Evolutionary conservation across 2,888 invertebrate genomes (phyloP), one percentile per base, ranked within the genome.

Genomic region (Drosophila melanosoma): DNA sequence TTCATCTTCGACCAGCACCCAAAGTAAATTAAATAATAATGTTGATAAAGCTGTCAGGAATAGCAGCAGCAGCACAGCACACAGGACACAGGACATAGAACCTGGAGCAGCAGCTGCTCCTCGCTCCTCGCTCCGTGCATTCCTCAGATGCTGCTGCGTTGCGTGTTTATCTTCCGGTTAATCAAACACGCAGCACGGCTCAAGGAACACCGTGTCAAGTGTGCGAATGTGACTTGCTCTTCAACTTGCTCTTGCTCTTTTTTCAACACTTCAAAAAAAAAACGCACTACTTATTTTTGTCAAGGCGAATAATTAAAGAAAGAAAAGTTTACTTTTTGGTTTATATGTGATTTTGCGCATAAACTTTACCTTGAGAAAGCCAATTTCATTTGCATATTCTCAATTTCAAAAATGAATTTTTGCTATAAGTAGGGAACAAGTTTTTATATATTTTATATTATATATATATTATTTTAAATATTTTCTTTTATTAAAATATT

Each of bases 81-180:
- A 12, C 58, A 35, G 53, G 26, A 60, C 7, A 15, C 35, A 5
- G 33, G 17, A 29, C 35, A n/a, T 56, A 23, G 29, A 48, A 38
- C 40, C 38, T 35, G 20, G 12, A 15, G 10, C 49, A 38, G 53
- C 49, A 33, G 8, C 11, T 33, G 52, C 42, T 29, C 49, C 33
- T 23, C 36, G 26, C 64, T 59, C 23, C 57, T 40, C 51, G 71
- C 61, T 59, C 26, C 60, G 32, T 54, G 71, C 61, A 76, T 67
- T 85, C 69, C 70, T 68, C 72, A 58, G 62, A 20, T 35, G 48
- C 48, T 45, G 35, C 29, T 49, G 56, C 73, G 68, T 74, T 87
- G 85, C 89, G 90, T 87, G 90, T 90, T 87, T 87, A 90, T 87
- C 87, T 90, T 84, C 83, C 90, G 89, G 90, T 90, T 87, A 90